These are phyloP conservation scores for Caranx melampygus DNA, from an alignment of 2,113 vertebrate species.

Conservation along the genomic window DNA sequence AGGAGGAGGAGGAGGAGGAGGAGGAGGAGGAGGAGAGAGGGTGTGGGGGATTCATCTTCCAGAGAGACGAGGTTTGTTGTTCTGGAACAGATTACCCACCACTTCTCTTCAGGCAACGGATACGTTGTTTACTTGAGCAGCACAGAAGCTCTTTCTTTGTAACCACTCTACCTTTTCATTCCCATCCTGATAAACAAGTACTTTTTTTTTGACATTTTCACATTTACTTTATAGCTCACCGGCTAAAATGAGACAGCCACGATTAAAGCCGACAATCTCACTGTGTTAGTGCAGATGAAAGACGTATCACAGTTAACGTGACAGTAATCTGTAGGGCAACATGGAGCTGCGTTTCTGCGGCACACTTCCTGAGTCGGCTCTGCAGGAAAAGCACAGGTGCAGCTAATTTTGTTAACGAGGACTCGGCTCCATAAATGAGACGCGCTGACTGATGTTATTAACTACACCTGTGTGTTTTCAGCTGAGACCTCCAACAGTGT, in stretches of 20 bases:
- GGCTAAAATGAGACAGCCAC: background rate
- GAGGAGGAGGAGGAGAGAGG: background rate
- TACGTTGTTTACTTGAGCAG: conserved; percentile 41
- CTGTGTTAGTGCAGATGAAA: background rate
- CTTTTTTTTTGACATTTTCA: background rate
- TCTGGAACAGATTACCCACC: conserved; percentile 29
- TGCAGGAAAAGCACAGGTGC: background rate
- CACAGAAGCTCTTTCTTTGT: background rate
- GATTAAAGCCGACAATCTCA: background rate
- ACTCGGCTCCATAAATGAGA: background rate
- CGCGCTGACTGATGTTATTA: background rate
- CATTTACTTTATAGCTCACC: background rate
- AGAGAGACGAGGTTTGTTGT: conserved; percentile 44
- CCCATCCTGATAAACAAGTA: conserved; percentile 22
- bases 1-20: background rate
- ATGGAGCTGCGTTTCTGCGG: background rate
- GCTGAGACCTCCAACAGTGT: background rate
- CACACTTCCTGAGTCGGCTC: background rate
- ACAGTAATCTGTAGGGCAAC: background rate
- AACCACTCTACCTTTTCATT: background rate
- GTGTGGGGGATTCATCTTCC: conserved; percentile 38
- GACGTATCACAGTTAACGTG: background rate
- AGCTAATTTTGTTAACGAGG: conserved; percentile 13
- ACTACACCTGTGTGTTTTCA: conserved; percentile 3
- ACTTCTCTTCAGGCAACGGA: conserved; percentile 15